These are phyloP conservation scores for Hippoglossus hippoglossus DNA, from an alignment of 2,797 vertebrate species.

Conservation along the genomic window DNA sequence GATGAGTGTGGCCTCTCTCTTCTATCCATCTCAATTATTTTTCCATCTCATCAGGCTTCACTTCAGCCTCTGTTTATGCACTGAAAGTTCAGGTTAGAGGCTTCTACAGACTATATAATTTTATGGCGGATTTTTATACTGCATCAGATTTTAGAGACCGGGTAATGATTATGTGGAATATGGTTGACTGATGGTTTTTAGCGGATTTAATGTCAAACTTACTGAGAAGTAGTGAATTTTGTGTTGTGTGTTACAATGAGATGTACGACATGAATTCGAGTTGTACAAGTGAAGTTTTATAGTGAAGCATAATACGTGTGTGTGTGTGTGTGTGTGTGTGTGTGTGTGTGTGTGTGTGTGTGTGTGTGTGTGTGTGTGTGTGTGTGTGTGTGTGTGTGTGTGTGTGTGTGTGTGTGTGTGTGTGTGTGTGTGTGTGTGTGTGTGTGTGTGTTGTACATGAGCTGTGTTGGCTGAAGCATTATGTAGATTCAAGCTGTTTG, in stretches of 20 bases:
- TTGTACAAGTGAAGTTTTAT: slow-evolving; percentile 7
- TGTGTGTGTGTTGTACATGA: slow-evolving; percentile 16
- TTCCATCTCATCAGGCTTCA: slow-evolving; percentile 39
- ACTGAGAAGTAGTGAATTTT: slow-evolving; percentile 27
- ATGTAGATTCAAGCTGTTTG: slow-evolving; percentile 53
- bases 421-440: slow-evolving; percentile 3
- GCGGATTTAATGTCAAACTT: slow-evolving; percentile 38
- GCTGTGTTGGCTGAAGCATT: slow-evolving; percentile 45
- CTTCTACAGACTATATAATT: slow-evolving; percentile 38
- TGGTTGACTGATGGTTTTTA: slow-evolving; percentile 21
- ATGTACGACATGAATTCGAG: slow-evolving; percentile 19
- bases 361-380: slow-evolving; percentile 9
- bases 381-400: slow-evolving; percentile 6
- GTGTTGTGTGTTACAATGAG: slow-evolving; percentile 19
- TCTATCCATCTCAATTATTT: slow-evolving; percentile 56
- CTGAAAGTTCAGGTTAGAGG: slow-evolving; percentile 50
- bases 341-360: slow-evolving; percentile 4
- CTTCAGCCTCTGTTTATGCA: slow-evolving; percentile 30
- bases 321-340: slow-evolving; percentile 7
- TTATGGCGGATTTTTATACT: slow-evolving; percentile 45
- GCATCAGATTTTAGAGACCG: slow-evolving; percentile 36
- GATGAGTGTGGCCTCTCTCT: slow-evolving; percentile 29
- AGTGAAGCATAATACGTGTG: slow-evolving; percentile 7
- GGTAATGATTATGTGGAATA: slow-evolving; percentile 23
- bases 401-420: slow-evolving; percentile 3